A percentile compares a stretch with the other conserved stretches of the same genome.
Evolutionary conservation across 2,113 vertebrate species (phyloP).

Genomic region (Polyodon spathula): DNA sequence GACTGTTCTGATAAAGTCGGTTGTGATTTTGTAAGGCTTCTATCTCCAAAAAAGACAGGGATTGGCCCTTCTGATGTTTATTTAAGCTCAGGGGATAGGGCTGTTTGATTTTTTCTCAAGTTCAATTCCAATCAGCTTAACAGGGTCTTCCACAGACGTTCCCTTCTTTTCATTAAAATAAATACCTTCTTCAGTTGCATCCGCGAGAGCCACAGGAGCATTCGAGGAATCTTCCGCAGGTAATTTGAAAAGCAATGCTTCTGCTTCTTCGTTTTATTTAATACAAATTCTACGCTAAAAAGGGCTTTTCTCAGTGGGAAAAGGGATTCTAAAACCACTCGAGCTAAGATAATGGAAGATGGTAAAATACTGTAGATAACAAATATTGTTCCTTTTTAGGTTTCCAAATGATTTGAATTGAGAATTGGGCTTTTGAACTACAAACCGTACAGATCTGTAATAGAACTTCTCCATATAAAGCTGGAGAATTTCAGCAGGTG

Average conservation of each 20-base stretch:
- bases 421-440: too few species aligned
- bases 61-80: conserved; percentile 4
- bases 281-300: not conserved
- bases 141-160: not conserved
- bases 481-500: too few species aligned
- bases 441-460: too few species aligned
- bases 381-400: too few species aligned
- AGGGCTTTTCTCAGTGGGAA: too few species aligned
- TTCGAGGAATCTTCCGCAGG: not conserved
- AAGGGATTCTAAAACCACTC: too few species aligned
- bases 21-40: not conserved
- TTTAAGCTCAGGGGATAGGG: not conserved
- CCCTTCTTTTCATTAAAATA: conserved; percentile 6
- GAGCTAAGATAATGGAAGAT: too few species aligned
- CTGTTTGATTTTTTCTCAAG: not conserved
- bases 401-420: too few species aligned
- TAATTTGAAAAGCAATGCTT: not conserved
- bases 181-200: conserved; percentile 4
- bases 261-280: too few species aligned
- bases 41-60: not conserved
- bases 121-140: not conserved
- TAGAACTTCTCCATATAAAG: too few species aligned
- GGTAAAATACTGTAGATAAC: too few species aligned
- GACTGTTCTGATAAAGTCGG: not conserved
- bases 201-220: not conserved